A percentile compares a stretch with the other conserved stretches of the same genome.
Conservation (phyloP, 2,113 vertebrate species). For the Ondatra zibethicus region DNA sequence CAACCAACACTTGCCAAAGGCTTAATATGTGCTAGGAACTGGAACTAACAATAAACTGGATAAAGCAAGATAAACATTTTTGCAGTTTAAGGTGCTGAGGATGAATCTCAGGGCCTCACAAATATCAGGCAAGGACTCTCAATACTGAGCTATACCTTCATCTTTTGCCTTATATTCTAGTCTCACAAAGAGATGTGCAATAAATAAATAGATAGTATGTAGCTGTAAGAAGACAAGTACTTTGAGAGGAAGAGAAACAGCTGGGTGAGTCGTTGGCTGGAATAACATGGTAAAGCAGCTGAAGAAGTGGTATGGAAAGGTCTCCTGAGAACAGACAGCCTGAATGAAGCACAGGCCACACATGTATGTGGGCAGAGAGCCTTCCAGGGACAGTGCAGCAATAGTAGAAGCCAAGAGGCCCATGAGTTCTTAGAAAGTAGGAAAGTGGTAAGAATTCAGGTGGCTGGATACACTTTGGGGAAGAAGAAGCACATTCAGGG, state of each 20-base stretch:
- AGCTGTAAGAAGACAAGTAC: background rate
- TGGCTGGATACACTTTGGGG: background rate
- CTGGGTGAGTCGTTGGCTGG: background rate
- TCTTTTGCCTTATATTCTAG: background rate
- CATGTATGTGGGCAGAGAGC: background rate
- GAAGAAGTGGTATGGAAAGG: background rate
- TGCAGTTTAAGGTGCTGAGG: background rate
- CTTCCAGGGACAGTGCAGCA: background rate
- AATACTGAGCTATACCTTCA: background rate
- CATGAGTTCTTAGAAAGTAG: background rate
- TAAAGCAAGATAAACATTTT: background rate
- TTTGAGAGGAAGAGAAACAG: background rate
- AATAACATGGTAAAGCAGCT: background rate
- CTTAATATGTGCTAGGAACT: background rate
- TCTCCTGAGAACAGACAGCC: background rate
- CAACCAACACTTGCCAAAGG: background rate
- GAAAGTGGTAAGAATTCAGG: background rate
- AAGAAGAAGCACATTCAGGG: background rate
- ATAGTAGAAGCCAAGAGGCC: background rate
- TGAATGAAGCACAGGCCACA: background rate
- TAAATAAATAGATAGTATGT: background rate
- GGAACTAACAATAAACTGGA: background rate
- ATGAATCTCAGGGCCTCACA: background rate
- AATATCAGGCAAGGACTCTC: background rate
- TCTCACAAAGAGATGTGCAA: background rate